Conservation (phyloP, 1,140 invertebrate species). For the Vollenhovia emeryi region DNA sequence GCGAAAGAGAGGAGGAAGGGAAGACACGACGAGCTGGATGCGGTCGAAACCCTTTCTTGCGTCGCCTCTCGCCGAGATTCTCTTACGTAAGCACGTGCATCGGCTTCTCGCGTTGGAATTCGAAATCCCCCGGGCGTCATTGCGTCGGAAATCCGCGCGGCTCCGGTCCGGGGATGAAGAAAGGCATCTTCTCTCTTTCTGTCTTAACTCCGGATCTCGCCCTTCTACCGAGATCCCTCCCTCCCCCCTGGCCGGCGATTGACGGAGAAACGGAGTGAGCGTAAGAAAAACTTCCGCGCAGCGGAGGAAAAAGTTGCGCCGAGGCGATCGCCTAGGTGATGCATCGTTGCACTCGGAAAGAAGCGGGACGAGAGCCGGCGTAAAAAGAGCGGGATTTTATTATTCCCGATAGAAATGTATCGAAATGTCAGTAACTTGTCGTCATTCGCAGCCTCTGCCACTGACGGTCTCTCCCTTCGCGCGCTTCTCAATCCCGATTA, state of each 20-base stretch:
- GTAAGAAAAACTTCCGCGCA: slow-evolving; percentile 55
- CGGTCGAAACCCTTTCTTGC: slow-evolving; percentile 68
- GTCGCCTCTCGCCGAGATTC: slow-evolving; percentile 64
- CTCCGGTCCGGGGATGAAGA: slow-evolving; percentile 29
- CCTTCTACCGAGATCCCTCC: slow-evolving; percentile 1
- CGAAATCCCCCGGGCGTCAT: slow-evolving; percentile 71
- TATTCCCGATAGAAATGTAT: slow-evolving; percentile 72
- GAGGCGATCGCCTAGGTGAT: slow-evolving; percentile 34
- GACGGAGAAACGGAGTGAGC: slow-evolving; percentile 14
- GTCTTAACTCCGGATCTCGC: not conserved
- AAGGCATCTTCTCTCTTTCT: slow-evolving; percentile 47
- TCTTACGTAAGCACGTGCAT: slow-evolving; percentile 72
- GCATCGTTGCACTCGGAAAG: slow-evolving; percentile 61
- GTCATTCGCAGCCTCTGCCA: slow-evolving; percentile 52
- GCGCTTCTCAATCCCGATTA: not conserved
- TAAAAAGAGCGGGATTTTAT: slow-evolving; percentile 66
- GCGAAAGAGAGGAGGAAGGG: not conserved
- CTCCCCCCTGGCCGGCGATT: slow-evolving; percentile 21
- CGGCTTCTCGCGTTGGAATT: slow-evolving; percentile 68
- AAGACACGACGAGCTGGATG: not conserved
- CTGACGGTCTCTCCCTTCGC: slow-evolving; percentile 22
- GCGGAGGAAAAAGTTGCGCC: slow-evolving; percentile 68
- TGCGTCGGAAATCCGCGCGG: slow-evolving; percentile 59
- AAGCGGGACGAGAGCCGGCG: slow-evolving; percentile 25
- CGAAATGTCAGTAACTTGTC: slow-evolving; percentile 71